Evolutionary conservation across 2,797 vertebrate genomes (phyloP).

Genomic region (Lacerta agilis): DNA sequence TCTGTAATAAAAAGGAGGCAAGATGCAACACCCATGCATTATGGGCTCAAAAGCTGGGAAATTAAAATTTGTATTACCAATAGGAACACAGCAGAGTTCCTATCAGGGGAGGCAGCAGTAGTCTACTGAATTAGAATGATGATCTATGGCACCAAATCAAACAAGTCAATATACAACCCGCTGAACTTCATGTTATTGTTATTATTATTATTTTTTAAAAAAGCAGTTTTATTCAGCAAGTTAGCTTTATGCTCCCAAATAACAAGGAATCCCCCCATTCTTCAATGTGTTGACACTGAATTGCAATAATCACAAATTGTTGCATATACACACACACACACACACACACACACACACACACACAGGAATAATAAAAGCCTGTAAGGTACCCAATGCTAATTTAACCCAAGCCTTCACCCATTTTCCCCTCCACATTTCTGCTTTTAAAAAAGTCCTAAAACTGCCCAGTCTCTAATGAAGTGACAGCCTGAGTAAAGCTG

Average conservation of each 20-base stretch:
- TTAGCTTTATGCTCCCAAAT: background rate
- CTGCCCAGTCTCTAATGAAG: background rate
- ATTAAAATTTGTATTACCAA: conserved; percentile 21
- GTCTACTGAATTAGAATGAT: background rate
- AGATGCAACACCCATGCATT: conserved; percentile 48
- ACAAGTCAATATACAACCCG: background rate
- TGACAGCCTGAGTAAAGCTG: background rate
- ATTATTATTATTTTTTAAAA: too few species aligned
- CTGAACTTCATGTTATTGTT: background rate
- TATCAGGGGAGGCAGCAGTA: background rate
- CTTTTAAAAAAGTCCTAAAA: background rate
- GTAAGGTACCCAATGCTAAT: background rate
- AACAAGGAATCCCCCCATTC: background rate
- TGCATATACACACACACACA: too few species aligned
- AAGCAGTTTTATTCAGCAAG: background rate
- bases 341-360: too few species aligned
- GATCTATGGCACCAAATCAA: background rate
- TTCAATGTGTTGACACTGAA: background rate
- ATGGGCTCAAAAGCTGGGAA: conserved; percentile 10
- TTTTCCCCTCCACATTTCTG: background rate
- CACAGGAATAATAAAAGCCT: background rate
- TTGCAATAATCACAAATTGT: background rate
- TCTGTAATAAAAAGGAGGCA: conserved; percentile 24
- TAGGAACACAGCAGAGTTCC: conserved; percentile 20
- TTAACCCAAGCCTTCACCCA: background rate